Base-by-base conservation (phyloP, 1,140 invertebrate species). In the Mycetomoellerius zeteki region DNA sequence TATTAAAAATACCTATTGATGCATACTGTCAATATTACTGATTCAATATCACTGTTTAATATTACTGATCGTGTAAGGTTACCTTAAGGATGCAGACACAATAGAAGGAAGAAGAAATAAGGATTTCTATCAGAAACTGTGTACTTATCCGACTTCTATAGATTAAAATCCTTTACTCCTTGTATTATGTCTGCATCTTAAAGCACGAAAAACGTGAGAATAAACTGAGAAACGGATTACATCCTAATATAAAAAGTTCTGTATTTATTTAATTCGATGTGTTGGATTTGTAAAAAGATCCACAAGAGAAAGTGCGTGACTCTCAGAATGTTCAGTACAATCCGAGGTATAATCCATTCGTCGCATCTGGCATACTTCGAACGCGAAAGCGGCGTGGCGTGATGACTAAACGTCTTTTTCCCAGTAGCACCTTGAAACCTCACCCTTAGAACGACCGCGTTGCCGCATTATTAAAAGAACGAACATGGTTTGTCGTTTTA, bases 401-500 rank as follows among this genome's bases (percentile, higher is more conserved):
- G 19, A 52, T 37, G 60, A 52, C 33, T 43, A 52, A 43, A 43
- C 60, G 24, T n/a, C 81, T 24, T 54, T 50, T 71, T n/a, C 64
- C 37, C 37, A 43, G 37, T 8, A 7, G 19, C 87, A 58, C 21
- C 24, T 33, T 43, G 75, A 37, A 64, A 73, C 12, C 21, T 19
- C n/a, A 21, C 30, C 27, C 30, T 71, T 27, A 12, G 50, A 80
- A 47, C 47, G 64, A 24, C 64, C 80, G 72, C 56, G 27, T 88
- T 30, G 27, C 64, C 56, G 88, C 47, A 86, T 89, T 89, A 88
- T 88, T 75, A 62, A 37, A 50, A 30, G 54, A 56, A 62, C 87
- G 87, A 89, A 89, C 78, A 85, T 80, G 78, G 67, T 58, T 73
- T 73, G 72, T 73, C 81, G 73, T 80, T 67, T 64, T 52, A 60